Base-by-base conservation (phyloP, 2,888 invertebrate genomes). In the Arenicola marina region DNA sequence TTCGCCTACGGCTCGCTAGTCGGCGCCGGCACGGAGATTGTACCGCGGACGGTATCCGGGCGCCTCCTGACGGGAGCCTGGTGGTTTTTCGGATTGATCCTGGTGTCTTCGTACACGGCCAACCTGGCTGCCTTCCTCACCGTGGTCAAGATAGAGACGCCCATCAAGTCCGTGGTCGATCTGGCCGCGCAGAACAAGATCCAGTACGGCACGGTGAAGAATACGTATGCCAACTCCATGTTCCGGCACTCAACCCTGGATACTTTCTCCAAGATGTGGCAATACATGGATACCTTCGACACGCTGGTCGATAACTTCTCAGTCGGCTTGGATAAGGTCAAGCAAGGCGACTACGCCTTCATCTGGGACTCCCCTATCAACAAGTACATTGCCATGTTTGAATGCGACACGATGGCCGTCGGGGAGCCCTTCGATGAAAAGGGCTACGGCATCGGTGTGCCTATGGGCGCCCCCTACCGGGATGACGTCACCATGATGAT, bases 321-420 rank as follows among this genome's bases (percentile, higher is more conserved):
- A 0, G 76, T 75, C 59, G 82, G 80, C 0, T 77, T 75, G 54
- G 58, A 68, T 43, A 76, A 74, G 64, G 80, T 80, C 3, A 77
- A 76, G 59, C 65, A 74, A n/a, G 80, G 75, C 44, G 70, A 79
- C 55, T 80, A 81, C 61, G 81, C 80, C 3, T 82, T 82, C 64
- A 79, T 82, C 69, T 82, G 82, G 82, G 82, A 82, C 63, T 78
- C 77, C 21, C 80, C 82, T 1, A 79, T 82, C 65, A 77, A 77
- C 66, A 78, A 76, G 62, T 76, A 77, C 66, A 76, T 78, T 21
- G 76, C 78, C 29, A 67, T 77, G 67, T 73, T 76, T 33, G 62
- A 68, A 11, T 74, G 95, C 78, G 95, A 96, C 82, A 85, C 76
- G 45, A 80, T 79, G 75, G 78, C 77, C 62, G 77, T 79, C 3